Evolutionary conservation across 2,888 invertebrate species (phyloP).

Genomic region (Eupithecia centaureata): DNA sequence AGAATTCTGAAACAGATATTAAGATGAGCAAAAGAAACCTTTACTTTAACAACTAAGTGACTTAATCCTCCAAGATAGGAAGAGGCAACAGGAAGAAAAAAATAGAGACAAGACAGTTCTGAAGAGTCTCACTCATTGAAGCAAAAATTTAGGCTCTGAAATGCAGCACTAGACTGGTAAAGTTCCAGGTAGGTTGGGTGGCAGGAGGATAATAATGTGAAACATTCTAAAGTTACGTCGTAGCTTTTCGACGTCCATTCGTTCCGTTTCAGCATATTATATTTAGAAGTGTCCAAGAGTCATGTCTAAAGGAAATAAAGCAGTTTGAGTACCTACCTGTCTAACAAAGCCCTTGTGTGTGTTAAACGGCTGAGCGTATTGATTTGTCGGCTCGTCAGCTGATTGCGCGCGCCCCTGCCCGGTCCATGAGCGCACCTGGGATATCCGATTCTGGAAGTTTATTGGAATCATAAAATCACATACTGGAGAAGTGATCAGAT

Average conservation of each 20-base stretch:
- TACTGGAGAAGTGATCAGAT: background rate
- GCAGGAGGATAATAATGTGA: too few relatives aligned
- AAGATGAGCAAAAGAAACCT: background rate
- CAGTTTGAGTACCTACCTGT: conserved; percentile 70
- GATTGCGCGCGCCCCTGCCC: conserved; percentile 66
- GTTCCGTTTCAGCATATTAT: too few relatives aligned
- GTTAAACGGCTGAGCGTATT: conserved; percentile 78
- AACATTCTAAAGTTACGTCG: too few relatives aligned
- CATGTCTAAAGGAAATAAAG: too few relatives aligned
- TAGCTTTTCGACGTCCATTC: too few relatives aligned
- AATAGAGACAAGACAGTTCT: too few relatives aligned
- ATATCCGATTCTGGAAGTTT: conserved; percentile 74
- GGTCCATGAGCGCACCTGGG: conserved; percentile 81
- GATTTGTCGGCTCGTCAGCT: conserved; percentile 69
- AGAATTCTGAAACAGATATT: conserved; percentile 67
- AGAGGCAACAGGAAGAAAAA: too few relatives aligned
- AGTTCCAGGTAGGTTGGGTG: too few relatives aligned
- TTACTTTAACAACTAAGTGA: background rate
- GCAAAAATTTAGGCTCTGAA: too few relatives aligned
- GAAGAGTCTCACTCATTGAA: too few relatives aligned
- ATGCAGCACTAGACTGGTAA: too few relatives aligned
- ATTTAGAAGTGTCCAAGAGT: too few relatives aligned
- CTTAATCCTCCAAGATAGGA: background rate
- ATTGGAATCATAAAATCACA: conserved; percentile 2
- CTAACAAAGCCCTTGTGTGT: conserved; percentile 66